phyloP scores from a whole-genome alignment of 2,113 vertebrate genomes.

The Phylloscopus trochilus region DNA sequence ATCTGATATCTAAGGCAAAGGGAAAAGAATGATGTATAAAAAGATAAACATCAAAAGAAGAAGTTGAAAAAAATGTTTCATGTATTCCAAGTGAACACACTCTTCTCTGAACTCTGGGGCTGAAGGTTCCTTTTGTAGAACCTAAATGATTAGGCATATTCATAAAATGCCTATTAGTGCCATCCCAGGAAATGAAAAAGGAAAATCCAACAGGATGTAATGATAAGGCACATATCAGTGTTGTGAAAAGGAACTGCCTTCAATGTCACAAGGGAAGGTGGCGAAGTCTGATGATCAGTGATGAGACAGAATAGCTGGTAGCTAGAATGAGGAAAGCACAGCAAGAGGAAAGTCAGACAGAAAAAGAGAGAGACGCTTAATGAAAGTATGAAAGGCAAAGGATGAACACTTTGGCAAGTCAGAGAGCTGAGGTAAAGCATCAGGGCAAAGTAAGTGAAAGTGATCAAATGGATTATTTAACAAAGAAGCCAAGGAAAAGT shows the following conservation, averaged over 20 bases:
- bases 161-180: neutral
- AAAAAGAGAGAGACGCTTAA: neutral
- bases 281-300: neutral
- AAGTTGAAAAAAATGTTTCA: neutral
- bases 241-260: neutral
- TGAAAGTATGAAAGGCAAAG: neutral
- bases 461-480: neutral
- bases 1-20: neutral
- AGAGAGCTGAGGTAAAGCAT: neutral
- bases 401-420: neutral
- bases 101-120: neutral
- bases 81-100: neutral
- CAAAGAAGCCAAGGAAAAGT: neutral
- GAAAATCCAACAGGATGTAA: neutral
- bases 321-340: neutral
- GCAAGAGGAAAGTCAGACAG: neutral
- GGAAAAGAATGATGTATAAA: neutral
- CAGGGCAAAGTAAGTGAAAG: neutral
- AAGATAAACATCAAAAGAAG: neutral
- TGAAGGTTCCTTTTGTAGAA: neutral
- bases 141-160: neutral
- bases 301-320: neutral
- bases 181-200: neutral
- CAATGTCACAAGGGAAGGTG: neutral
- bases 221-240: neutral